Base-by-base conservation (phyloP, 2,888 invertebrate genomes). In the Ormyrus thymus region DNA sequence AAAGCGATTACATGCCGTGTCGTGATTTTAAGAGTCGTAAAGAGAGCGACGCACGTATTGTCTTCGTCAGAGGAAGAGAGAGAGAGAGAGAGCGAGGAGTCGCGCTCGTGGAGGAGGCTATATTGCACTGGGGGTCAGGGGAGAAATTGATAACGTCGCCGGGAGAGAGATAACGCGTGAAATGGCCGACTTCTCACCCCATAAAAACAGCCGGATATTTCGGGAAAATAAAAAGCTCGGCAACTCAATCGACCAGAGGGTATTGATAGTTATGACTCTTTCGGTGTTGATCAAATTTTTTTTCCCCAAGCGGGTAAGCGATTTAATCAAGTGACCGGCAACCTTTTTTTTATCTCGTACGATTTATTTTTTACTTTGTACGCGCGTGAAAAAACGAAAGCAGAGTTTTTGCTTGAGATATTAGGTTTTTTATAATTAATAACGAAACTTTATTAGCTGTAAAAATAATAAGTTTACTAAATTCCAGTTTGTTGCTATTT, bases 21-120 rank as follows among this genome's bases (percentile, higher is more conserved):
- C 69, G 80, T 82, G 83, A 85, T 86, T 85, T 86, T 86, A 87
- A 87, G 82, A 85, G 86, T 86, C 89, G 85, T 89, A 88, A 88
- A 89, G 85, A 86, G 85, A 85, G 82, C 85, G 81, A 81, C 83
- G 85, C 89, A 88, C 89, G 89, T 88, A 83, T 84, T 73, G 78
- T 64, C 61, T 29, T 9, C 13, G 15, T 10, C 61, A 50, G 51
- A 2, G 29, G 29, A 29, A 29, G 29, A 3, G 29, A 29, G 29
- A 29, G 29, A 29, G 29, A 29, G 29, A 29, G 29, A 29, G 29
- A 3, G 29, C 2, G 29, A 29, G 29, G 29, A 29, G 3, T 29
- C 29, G 29, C 29, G 29, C 29, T 29, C 29, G 29, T 29, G 29
- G 29, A 29, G 29, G 29, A 56, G 48, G 7, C 72, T 50, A 48